Conservation (phyloP, 2,888 invertebrate genomes). For the Endomychus coccineus region DNA sequence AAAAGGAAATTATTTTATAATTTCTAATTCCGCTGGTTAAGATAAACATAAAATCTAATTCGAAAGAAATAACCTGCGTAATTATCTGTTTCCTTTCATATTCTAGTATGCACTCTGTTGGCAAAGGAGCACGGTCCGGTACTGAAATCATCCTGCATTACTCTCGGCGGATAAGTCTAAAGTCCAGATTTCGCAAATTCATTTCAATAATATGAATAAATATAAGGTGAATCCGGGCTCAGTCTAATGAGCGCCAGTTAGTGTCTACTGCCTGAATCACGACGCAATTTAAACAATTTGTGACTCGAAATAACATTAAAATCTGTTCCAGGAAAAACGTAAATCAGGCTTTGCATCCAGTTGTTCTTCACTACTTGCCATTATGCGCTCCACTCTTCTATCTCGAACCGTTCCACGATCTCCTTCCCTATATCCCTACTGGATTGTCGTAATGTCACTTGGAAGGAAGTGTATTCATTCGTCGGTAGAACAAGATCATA, state of each 20-base stretch:
- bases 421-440: conserved; percentile 2
- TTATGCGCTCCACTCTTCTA: conserved; percentile 21
- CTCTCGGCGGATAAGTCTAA: conserved; percentile 20
- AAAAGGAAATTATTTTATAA: too few relatives aligned
- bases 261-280: conserved; percentile 47
- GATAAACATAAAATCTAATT: too few relatives aligned
- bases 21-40: too few relatives aligned
- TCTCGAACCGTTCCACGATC: conserved; percentile 14
- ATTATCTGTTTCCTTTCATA: too few relatives aligned
- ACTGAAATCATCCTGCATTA: too few relatives aligned
- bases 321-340: conserved; percentile 46
- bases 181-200: conserved; percentile 35
- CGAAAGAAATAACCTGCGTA: too few relatives aligned
- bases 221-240: conserved; percentile 43
- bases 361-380: conserved; percentile 31
- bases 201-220: conserved; percentile 48
- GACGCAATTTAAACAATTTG: conserved; percentile 50
- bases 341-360: conserved; percentile 46
- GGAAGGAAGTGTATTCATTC: too few relatives aligned
- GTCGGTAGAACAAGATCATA: too few relatives aligned
- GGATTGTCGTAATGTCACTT: background rate
- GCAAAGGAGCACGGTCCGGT: too few relatives aligned
- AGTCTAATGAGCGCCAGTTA: conserved; percentile 47
- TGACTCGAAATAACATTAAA: conserved; percentile 49
- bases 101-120: too few relatives aligned